phyloP scores from a whole-genome alignment of 2,888 invertebrate species.

The Philopedon plagiatum region DNA sequence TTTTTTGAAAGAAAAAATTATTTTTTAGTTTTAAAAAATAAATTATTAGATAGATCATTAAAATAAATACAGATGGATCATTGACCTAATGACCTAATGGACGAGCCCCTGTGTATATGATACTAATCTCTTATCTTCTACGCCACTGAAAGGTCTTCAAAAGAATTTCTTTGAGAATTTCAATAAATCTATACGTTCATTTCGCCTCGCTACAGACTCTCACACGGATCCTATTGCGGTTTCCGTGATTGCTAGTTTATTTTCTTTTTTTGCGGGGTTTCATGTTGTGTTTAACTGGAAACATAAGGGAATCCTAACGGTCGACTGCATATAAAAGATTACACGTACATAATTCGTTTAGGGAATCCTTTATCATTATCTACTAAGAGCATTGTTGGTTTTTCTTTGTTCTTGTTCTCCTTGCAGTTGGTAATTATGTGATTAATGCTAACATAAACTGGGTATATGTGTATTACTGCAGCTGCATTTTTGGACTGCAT shows the following conservation, averaged over 20 bases:
- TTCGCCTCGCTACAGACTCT: not conserved
- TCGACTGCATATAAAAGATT: constrained; percentile 1
- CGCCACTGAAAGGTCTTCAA: not conserved
- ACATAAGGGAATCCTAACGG: constrained; percentile 6
- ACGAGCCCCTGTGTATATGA: too few species aligned
- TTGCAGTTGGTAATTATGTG: not conserved
- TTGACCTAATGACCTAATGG: too few species aligned
- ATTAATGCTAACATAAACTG: not conserved
- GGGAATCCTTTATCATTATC: not conserved
- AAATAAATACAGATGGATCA: too few species aligned
- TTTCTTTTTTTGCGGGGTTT: not conserved
- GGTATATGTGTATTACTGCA: too few species aligned
- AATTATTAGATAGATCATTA: too few species aligned
- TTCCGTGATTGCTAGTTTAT: constrained; percentile 7
- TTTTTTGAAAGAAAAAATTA: too few species aligned
- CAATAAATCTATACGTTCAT: constrained; percentile 6
- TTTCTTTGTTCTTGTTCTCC: not conserved
- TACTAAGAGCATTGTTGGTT: not conserved
- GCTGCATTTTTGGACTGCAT: too few species aligned
- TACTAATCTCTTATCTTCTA: too few species aligned
- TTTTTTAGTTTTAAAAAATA: too few species aligned
- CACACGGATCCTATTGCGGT: constrained; percentile 11
- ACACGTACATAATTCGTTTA: constrained; percentile 1
- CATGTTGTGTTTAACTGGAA: constrained; percentile 5
- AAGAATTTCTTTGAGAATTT: constrained; percentile 1